Evolutionary conservation across 2,888 invertebrate species (phyloP), one percentile per base, ranked within the genome.

Genomic region (Syrphus vitripennis): DNA sequence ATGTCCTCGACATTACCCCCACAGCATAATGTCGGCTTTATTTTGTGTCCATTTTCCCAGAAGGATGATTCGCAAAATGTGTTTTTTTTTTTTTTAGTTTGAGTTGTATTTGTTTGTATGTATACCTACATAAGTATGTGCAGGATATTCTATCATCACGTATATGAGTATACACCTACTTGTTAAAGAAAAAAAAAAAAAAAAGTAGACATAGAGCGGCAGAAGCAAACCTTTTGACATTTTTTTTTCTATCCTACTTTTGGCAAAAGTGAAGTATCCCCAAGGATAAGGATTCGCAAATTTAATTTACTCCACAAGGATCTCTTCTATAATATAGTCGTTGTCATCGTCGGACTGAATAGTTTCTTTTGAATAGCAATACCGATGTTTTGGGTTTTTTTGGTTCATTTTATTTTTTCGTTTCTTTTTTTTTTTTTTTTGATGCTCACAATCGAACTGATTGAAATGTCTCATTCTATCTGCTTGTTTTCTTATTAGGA

Each of bases 261-360:
- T 65, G 75, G 26, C 69, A 71, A 29, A 45, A 83, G 74, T 80
- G 50, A 65, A 80, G 59, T 70, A 63, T 75, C 75, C 71, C 75
- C 24, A 59, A 76, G 65, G 83, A 70, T 71, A 71, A 12, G 48
- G 75, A 80, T 71, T 80, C 75, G 34, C 63, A 84, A 84, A 84
- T 84, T 80, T 80, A 80, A 84, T 84, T 80, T 80, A 78, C 83
- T 75, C 61, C 75, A 76, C 48, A 71, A 72, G 78, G 78, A 78
- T 57, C 24, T 75, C 31, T 40, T 4, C 24, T 40, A n/a, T n/a
- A n/a, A n/a, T n/a, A n/a, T n/a, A n/a, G n/a, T n/a, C n/a, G n/a
- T n/a, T 21, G 40, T 61, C 24, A 21, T 61, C 45, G 42, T 65
- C 53, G 69, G 55, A 57, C 37, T 63, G 55, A 59, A 75, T 70